Base-by-base conservation (phyloP, 2,888 invertebrate genomes). In the Mylabris sibirica region DNA sequence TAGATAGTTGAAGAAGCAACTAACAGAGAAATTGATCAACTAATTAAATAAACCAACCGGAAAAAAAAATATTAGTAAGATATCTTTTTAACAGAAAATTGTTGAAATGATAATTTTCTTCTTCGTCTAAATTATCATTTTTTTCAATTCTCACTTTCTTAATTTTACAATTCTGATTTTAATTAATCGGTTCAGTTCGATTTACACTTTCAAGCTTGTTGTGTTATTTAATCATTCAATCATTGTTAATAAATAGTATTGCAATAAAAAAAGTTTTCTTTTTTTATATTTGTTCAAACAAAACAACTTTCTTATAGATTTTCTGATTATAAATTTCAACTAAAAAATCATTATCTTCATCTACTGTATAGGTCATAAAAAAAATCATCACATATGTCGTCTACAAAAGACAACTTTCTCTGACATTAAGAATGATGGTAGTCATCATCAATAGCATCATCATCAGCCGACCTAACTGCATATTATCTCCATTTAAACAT, bases 371-470 rank as follows among this genome's bases (percentile, higher is more conserved):
- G 30, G 30, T 30, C 30, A 30, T 30, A 49, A 49, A 20, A 49
- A 49, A 49, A 49, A 20, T 49, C 49, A 49, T 20, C 49, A 49
- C 49, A 49, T 49, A 49, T 49, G 49, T 49, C 49, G 49, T 49
- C 44, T 44, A 44, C 49, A 49, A 49, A 17, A 49, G 17, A 49
- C 49, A 49, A 49, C 49, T 49, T 49, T 49, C 49, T 49, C 49
- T 49, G 20, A 20, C 49, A 49, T 49, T 49, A 20, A 49, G 49
- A 22, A 44, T 44, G 44, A 44, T 44, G 44, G n/a, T 17, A 2
- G 2, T 11, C 41, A 41, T 41, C 41, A 41, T 41, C 41, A 44
- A n/a, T 3, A 44, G 6, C 41, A 17, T 44, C 41, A 44, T 38
- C 38, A 38, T 38, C 38, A 38, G 11, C 14, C 12, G 12, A 38